Evolutionary conservation across 2,797 vertebrate species (phyloP).

Genomic region (Propithecus deckenii): DNA sequence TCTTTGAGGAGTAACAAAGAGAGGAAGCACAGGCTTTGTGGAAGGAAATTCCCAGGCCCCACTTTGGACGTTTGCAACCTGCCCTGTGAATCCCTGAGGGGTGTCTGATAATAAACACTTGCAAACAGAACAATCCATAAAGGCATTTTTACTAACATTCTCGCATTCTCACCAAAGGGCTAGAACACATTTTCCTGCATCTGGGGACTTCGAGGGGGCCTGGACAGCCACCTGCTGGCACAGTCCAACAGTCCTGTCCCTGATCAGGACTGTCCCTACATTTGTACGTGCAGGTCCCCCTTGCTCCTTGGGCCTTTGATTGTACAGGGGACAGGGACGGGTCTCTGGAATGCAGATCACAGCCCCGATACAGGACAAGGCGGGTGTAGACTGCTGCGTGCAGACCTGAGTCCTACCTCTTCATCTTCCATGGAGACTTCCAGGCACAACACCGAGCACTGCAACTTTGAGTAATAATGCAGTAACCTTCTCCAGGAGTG

Average conservation of each 20-base stretch:
- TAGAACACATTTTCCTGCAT: slow-evolving; percentile 36
- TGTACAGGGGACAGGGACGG: background rate
- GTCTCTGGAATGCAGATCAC: background rate
- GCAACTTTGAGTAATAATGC: background rate
- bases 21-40: slow-evolving; percentile 85
- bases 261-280: background rate
- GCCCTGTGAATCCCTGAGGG: slow-evolving; percentile 82
- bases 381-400: too few species aligned
- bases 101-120: slow-evolving; percentile 83
- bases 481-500: background rate
- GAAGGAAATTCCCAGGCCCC: slow-evolving; percentile 87
- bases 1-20: slow-evolving; percentile 85
- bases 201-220: background rate
- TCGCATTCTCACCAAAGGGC: slow-evolving; percentile 40
- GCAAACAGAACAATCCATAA: slow-evolving; percentile 74
- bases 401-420: background rate
- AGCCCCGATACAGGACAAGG: background rate
- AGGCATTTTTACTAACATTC: slow-evolving; percentile 53
- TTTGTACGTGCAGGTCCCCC: background rate
- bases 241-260: background rate
- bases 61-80: slow-evolving; percentile 78
- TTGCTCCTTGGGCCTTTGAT: background rate
- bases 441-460: background rate
- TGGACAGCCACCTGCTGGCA: slow-evolving; percentile 44
- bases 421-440: background rate